phyloP scores from a whole-genome alignment of 2,113 vertebrate species.

The Caretta caretta region DNA sequence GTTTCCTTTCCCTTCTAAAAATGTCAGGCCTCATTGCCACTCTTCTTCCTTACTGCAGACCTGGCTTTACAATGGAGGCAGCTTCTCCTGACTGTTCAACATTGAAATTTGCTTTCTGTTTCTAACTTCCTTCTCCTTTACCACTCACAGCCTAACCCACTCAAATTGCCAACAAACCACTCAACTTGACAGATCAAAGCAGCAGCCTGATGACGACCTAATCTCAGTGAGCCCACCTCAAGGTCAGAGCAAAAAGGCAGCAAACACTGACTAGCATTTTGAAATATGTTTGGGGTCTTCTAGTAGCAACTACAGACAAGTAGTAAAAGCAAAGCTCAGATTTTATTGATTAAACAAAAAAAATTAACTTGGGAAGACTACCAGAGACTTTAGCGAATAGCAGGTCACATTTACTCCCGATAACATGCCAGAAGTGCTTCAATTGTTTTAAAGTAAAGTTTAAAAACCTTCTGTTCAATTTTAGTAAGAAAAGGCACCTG shows the following conservation, averaged over 20 bases:
- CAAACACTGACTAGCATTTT: neutral
- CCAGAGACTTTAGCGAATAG: neutral
- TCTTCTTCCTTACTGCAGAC: neutral
- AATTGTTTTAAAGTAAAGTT: neutral
- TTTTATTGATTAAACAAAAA: neutral
- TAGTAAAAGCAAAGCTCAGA: neutral
- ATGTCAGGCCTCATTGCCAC: fast-evolving
- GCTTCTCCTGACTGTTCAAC: fast-evolving
- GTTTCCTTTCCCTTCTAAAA: neutral
- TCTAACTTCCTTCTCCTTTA: too few relatives aligned
- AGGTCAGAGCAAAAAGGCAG: neutral
- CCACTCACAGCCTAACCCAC: neutral
- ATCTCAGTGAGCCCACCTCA: neutral
- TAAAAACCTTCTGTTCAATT: neutral
- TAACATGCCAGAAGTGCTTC: neutral
- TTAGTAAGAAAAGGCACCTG: neutral
- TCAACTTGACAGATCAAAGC: neutral
- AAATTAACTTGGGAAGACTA: neutral
- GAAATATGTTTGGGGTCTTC: neutral
- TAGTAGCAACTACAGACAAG: neutral
- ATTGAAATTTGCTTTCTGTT: too few relatives aligned
- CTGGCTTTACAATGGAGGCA: fast-evolving
- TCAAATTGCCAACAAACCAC: neutral
- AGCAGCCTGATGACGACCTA: neutral
- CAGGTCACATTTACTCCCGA: neutral